phyloP scores from a whole-genome alignment of 2,797 vertebrate genomes.

The Helostoma temminkii region DNA sequence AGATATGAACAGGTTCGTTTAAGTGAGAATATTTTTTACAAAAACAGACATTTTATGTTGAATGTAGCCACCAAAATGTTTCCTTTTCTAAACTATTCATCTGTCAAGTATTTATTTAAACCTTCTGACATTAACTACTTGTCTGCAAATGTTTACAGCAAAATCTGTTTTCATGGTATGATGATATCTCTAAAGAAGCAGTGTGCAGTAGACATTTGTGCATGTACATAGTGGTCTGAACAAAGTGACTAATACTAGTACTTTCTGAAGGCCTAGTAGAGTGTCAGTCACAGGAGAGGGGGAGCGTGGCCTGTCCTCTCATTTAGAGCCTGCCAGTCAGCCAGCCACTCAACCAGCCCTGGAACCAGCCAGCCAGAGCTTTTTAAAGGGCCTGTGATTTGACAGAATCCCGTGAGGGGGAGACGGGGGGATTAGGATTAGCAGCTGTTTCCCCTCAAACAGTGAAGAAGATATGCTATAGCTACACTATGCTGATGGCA shows the following conservation, averaged over 20 bases:
- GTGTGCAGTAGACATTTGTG: constrained; percentile 34
- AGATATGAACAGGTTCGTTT: too few relatives aligned
- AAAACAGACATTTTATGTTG: constrained; percentile 23
- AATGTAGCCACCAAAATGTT: constrained; percentile 21
- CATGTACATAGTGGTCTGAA: constrained; percentile 58
- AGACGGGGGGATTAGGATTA: constrained; percentile 83
- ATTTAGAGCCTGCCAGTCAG: constrained; percentile 77
- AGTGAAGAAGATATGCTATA: constrained; percentile 73
- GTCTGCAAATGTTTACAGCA: constrained; percentile 40
- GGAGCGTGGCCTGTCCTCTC: constrained; percentile 69
- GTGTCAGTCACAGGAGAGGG: constrained; percentile 65
- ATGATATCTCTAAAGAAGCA: constrained; percentile 19
- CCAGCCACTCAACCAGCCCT: constrained; percentile 73
- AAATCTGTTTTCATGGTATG: constrained; percentile 8
- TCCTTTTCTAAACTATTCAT: constrained; percentile 18
- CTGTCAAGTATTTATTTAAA: constrained; percentile 31
- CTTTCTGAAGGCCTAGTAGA: constrained; percentile 57
- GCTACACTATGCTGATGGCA: constrained; percentile 77
- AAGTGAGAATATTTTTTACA: constrained; percentile 8
- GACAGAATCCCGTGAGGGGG: constrained; percentile 77
- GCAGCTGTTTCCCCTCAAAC: constrained; percentile 83
- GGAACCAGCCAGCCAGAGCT: constrained; percentile 76
- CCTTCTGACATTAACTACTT: constrained; percentile 40
- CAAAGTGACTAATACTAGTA: constrained; percentile 57
- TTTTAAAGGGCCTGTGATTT: constrained; percentile 83